These are phyloP conservation scores for Sapajus apella DNA, from an alignment of 2,113 vertebrate genomes.

Conservation along the genomic window DNA sequence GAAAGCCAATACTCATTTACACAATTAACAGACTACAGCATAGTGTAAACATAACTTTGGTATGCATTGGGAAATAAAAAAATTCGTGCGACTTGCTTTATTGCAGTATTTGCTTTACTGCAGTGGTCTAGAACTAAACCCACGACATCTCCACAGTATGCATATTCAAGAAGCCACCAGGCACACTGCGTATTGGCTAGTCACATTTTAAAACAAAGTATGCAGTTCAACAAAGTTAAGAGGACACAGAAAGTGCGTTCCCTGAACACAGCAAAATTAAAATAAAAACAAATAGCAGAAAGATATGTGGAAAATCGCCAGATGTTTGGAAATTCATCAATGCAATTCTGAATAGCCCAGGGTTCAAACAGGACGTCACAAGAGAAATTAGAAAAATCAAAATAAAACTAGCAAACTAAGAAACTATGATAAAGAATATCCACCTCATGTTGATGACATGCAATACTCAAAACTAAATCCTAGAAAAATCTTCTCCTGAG, in stretches of 20 bases:
- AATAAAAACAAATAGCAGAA: not conserved
- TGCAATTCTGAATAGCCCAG: constrained; percentile 6
- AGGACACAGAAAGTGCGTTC: not conserved
- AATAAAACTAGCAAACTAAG: not conserved
- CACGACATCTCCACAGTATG: not conserved
- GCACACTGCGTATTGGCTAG: not conserved
- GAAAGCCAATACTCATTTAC: not conserved
- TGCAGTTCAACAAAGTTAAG: not conserved
- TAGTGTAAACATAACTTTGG: not conserved
- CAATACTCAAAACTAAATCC: not conserved
- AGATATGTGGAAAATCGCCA: constrained; percentile 22
- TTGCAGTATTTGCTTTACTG: not conserved
- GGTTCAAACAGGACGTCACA: not conserved
- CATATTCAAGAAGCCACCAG: not conserved
- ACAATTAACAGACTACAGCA: not conserved
- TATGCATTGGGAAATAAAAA: not conserved
- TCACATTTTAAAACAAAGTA: constrained; percentile 1
- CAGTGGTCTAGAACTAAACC: not conserved
- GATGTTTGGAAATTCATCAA: not conserved
- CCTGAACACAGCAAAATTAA: not conserved
- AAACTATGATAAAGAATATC: not conserved
- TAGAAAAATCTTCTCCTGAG: not conserved
- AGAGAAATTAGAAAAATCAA: constrained; percentile 13
- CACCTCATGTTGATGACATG: not conserved
- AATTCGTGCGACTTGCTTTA: not conserved